These are phyloP conservation scores for Triplophysa yarkandensis DNA, from an alignment of 2,797 vertebrate genomes.

Conservation along the genomic window DNA sequence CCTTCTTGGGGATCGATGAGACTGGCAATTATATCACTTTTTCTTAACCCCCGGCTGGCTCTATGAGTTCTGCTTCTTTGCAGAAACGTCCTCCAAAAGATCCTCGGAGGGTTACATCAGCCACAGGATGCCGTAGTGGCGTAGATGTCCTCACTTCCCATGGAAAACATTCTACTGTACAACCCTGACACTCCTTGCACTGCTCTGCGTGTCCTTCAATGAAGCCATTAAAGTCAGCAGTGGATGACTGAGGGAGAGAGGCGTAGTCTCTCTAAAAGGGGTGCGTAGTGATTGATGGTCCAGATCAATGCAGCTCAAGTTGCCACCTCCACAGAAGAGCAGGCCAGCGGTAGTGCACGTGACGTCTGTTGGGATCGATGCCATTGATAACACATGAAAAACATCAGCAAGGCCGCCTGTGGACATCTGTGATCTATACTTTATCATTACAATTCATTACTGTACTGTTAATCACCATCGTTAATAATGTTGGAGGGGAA, in stretches of 20 bases:
- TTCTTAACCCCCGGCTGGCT: background rate
- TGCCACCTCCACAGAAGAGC: slow-evolving; percentile 53
- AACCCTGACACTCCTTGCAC: slow-evolving; percentile 46
- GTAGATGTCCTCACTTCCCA: slow-evolving; percentile 29
- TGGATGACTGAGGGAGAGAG: slow-evolving; percentile 32
- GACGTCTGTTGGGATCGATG: slow-evolving; percentile 48
- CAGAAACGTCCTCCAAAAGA: slow-evolving; percentile 17
- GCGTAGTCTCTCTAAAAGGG: slow-evolving; percentile 48
- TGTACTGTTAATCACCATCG: background rate
- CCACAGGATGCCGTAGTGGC: slow-evolving; percentile 13
- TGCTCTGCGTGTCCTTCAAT: slow-evolving; percentile 45
- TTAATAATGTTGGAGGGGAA: background rate
- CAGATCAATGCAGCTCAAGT: slow-evolving; percentile 63
- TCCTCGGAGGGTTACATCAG: slow-evolving; percentile 51
- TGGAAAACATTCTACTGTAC: slow-evolving; percentile 33
- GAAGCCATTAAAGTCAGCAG: slow-evolving; percentile 51
- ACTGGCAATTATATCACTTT: slow-evolving; percentile 37
- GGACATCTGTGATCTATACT: slow-evolving; percentile 2
- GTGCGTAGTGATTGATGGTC: slow-evolving; percentile 57
- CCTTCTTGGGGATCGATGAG: slow-evolving; percentile 31
- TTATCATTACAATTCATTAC: slow-evolving; percentile 21
- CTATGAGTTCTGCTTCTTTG: background rate
- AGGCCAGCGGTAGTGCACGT: slow-evolving; percentile 17
- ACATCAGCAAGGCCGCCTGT: slow-evolving; percentile 36
- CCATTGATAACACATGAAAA: slow-evolving; percentile 49